phyloP scores from a whole-genome alignment of 1,140 invertebrate genomes.

The Cyclina sinensis region DNA sequence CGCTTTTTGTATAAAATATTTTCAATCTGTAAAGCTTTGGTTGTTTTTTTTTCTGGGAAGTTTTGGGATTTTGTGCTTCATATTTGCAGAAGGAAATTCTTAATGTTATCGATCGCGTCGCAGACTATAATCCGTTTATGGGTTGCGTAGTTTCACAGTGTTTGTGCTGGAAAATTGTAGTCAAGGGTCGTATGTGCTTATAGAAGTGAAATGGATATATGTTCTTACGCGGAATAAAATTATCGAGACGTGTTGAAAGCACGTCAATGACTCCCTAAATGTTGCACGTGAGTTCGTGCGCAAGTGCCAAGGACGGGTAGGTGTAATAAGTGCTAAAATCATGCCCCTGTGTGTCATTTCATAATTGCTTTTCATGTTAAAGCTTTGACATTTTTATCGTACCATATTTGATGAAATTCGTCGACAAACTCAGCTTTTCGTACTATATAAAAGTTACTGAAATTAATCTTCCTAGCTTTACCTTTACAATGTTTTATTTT shows the following conservation, averaged over 20 bases:
- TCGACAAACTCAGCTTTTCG: not conserved
- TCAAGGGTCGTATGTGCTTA: slow-evolving; percentile 24
- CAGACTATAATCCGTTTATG: slow-evolving; percentile 18
- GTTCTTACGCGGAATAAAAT: slow-evolving; percentile 32
- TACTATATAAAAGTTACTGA: no score
- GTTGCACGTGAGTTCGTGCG: slow-evolving; percentile 78
- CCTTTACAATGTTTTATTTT: not conserved
- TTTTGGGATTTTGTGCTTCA: slow-evolving; percentile 10
- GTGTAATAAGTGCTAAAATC: slow-evolving; percentile 8
- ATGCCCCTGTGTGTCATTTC: not conserved
- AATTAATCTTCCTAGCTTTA: not conserved
- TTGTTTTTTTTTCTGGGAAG: slow-evolving; percentile 19
- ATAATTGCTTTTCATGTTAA: not conserved
- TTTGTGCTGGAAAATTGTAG: slow-evolving; percentile 24
- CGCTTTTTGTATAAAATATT: slow-evolving; percentile 49
- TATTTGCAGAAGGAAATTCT: slow-evolving; percentile 11
- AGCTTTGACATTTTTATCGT: not conserved
- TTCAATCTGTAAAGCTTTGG: slow-evolving; percentile 17
- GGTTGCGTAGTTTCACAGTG: slow-evolving; percentile 5
- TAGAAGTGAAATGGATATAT: slow-evolving; percentile 21
- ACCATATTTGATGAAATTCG: not conserved
- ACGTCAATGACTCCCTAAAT: slow-evolving; percentile 63
- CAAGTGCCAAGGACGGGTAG: slow-evolving; percentile 76
- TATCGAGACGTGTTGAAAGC: slow-evolving; percentile 21
- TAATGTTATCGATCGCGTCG: not conserved